Evolutionary conservation across 2,797 vertebrate genomes (phyloP).

Genomic region (Alcedo quadribrachys): DNA sequence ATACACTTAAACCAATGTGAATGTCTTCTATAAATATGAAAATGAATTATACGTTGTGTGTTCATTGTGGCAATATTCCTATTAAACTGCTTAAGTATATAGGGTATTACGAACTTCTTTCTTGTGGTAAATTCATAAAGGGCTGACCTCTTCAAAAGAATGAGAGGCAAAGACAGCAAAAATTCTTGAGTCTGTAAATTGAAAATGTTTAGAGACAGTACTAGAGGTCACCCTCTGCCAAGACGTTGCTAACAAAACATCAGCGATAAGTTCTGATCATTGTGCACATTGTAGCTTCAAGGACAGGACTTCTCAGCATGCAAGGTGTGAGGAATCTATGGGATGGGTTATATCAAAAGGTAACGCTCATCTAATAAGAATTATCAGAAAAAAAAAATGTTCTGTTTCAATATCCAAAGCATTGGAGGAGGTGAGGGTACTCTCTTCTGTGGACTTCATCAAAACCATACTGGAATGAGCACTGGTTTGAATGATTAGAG

Average conservation of each 20-base stretch:
- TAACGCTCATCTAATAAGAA: not conserved
- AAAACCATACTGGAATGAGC: not conserved
- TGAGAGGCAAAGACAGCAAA: conserved; percentile 61
- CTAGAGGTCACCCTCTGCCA: conserved; percentile 67
- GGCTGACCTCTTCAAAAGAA: conserved; percentile 70
- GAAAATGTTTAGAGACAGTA: conserved; percentile 70
- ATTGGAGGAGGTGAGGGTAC: not conserved
- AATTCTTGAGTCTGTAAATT: conserved; percentile 67
- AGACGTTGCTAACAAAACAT: conserved; percentile 46
- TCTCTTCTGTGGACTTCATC: not conserved
- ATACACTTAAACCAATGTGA: conserved; percentile 72
- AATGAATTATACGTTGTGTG: conserved; percentile 41
- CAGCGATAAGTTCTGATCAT: conserved; percentile 27
- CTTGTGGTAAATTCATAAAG: conserved; percentile 50
- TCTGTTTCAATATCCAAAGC: not conserved
- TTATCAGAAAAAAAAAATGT: not conserved
- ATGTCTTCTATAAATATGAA: conserved; percentile 74
- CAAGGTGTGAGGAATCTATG: not conserved
- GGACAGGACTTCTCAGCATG: conserved; percentile 44
- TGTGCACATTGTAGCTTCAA: conserved; percentile 21
- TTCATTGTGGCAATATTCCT: conserved; percentile 22
- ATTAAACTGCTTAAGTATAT: conserved; percentile 38
- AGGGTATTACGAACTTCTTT: conserved; percentile 47
- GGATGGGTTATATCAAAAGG: not conserved
- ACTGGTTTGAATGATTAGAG: not conserved